Evolutionary conservation across 2,113 vertebrate species (phyloP), one percentile per base, ranked within the genome.

Genomic region (Piprites chloris): DNA sequence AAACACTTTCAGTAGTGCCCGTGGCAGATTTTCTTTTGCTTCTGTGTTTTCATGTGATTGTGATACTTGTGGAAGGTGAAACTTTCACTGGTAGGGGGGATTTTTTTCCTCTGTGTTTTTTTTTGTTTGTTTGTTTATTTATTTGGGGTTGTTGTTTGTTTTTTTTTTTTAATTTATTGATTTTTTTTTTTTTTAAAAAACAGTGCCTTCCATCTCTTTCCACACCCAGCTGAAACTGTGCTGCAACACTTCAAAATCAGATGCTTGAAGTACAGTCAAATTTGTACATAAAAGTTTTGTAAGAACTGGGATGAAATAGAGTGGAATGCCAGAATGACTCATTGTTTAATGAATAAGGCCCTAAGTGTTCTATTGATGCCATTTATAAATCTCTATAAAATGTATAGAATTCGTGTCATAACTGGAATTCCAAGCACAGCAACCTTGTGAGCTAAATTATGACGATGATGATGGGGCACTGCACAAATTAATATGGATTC

Each of bases 291-390:
- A 68, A 92, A 96, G 93, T 97, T 96, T 74, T 86, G 95, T 85
- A 75, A 94, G 95, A 89, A 30, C 86, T 66, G 77, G 87, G 90
- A 92, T 67, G 87, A 89, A 95, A 69, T 63, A 52, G 83, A 69
- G 83, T 27, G 96, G 74, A 96, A 90, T 89, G 96, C 90, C 93
- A 97, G 94, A 97, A 97, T 97, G 95, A 97, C 20, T 97, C 97
- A 96, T 94, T 97, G 97, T 97, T 95, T 66, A 24, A 87, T 94
- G 95, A 97, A 97, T 96, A 97, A 97, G 95, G 94, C 92, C 93
- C 85, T 94, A 27, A 95, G 96, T 97, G 96, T 98, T 98, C 95
- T 85, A 69, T 68, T 90, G 93, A 72, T 96, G 96, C 94, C 95
- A 86, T 85, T 95, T 93, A 91, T 80, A 91, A 94, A 89, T 96